Conservation (phyloP, 2,888 invertebrate species). For the Latrodectus hesperus region DNA sequence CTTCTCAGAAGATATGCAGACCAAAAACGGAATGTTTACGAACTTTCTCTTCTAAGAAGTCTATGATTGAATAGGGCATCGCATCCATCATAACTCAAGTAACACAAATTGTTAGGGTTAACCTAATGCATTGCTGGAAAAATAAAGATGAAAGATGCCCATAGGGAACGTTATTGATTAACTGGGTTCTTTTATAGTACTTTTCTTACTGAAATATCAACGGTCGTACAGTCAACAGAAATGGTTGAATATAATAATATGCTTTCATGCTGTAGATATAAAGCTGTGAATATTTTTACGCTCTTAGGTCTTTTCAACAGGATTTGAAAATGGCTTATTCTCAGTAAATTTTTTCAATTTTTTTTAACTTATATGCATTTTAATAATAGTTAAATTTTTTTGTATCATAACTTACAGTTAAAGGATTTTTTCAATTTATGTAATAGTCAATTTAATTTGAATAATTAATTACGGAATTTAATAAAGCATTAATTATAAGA, state of each 20-base stretch:
- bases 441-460: too few relatives aligned
- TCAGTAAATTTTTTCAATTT: too few relatives aligned
- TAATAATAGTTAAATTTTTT: too few relatives aligned
- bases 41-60: neutral
- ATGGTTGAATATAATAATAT: too few relatives aligned
- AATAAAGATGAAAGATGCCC: neutral
- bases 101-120: neutral
- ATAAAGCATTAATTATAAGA: too few relatives aligned
- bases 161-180: slow-evolving; percentile 5
- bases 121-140: slow-evolving; percentile 12
- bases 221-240: too few relatives aligned
- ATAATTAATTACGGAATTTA: too few relatives aligned
- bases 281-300: too few relatives aligned
- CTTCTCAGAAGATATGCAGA: neutral
- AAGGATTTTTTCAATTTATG: too few relatives aligned
- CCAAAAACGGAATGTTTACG: slow-evolving; percentile 13
- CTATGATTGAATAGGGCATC: slow-evolving; percentile 12
- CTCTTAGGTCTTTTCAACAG: neutral
- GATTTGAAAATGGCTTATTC: slow-evolving; percentile 8
- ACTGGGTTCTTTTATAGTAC: slow-evolving; percentile 9
- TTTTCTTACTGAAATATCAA: neutral
- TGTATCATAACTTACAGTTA: too few relatives aligned
- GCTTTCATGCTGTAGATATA: too few relatives aligned
- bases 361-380: too few relatives aligned
- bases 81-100: slow-evolving; percentile 12